Evolutionary conservation across 1,140 invertebrate genomes (phyloP).

Genomic region (Metopolophium dirhodum): DNA sequence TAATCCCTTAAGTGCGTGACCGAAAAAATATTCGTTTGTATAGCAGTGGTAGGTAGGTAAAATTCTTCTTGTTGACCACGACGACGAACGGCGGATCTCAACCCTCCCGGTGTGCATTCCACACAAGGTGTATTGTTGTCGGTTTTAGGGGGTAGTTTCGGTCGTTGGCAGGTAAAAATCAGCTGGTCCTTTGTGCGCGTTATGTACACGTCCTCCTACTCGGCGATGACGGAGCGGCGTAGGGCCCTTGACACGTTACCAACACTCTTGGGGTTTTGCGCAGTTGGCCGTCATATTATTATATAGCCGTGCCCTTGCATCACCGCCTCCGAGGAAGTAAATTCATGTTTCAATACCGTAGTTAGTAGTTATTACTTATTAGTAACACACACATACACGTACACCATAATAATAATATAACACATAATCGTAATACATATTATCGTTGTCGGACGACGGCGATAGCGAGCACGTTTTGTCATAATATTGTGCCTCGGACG

Average conservation of each 20-base stretch:
- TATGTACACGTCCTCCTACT: background rate
- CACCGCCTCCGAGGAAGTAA: background rate
- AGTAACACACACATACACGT: background rate
- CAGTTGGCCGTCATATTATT: constrained; percentile 28
- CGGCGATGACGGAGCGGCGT: background rate
- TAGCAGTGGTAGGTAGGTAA: too few species aligned
- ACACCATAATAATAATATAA: background rate
- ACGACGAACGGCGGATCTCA: background rate
- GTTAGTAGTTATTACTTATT: background rate
- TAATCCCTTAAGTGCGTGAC: background rate
- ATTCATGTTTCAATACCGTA: background rate
- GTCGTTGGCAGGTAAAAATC: constrained; percentile 30
- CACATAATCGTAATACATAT: background rate
- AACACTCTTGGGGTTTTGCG: background rate
- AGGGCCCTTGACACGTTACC: constrained; percentile 10
- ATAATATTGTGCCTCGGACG: background rate
- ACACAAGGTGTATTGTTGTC: constrained; percentile 11
- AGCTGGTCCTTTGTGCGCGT: constrained; percentile 22
- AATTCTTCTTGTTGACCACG: background rate
- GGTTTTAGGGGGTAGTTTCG: constrained; percentile 3
- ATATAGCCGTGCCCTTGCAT: background rate
- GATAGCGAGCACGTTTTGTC: constrained; percentile 27
- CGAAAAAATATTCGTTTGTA: background rate
- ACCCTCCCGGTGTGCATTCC: constrained; percentile 1
- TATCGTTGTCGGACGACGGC: background rate